Percentiles rank a stretch among this genome's conserved stretches.
These are phyloP conservation scores for Ormyrus nitidulus DNA, from an alignment of 2,888 invertebrate genomes.

Conservation along the genomic window DNA sequence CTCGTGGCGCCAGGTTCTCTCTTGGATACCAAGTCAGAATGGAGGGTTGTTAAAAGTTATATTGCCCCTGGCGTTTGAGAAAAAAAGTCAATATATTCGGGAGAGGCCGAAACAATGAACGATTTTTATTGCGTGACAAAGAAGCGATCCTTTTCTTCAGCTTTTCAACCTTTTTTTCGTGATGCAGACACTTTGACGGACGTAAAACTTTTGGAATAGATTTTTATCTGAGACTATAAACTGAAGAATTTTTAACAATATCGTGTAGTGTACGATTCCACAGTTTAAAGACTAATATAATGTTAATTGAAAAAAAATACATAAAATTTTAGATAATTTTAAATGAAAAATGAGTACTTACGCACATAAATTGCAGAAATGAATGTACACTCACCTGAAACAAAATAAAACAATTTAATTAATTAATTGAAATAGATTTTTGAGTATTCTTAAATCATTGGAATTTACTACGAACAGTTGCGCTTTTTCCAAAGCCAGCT, in stretches of 20 bases:
- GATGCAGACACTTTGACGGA: conserved; percentile 12
- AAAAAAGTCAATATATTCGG: conserved; percentile 30
- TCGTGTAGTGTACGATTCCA: no score
- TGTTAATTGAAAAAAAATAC: no score
- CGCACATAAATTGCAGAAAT: no score
- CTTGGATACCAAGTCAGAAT: conserved; percentile 66
- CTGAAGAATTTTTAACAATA: no score
- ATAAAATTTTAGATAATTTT: background rate
- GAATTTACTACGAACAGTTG: no score
- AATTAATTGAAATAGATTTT: no score
- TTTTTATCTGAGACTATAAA: conserved; percentile 1
- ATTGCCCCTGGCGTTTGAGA: conserved; percentile 62
- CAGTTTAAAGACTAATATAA: no score
- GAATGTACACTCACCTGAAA: background rate
- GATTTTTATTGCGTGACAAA: conserved; percentile 68
- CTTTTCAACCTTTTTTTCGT: background rate
- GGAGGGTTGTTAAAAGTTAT: conserved; percentile 70
- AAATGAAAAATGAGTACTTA: no score
- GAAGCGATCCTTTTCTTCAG: conserved; percentile 22
- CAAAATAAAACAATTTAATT: no score
- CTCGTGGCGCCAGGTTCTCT: conserved; percentile 64
- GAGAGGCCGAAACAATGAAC: conserved; percentile 71
- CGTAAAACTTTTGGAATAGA: conserved; percentile 43
- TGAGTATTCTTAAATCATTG: no score
- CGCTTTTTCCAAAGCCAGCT: no score